A percentile compares a stretch with the other conserved stretches of the same genome.
Evolutionary conservation across 1,140 invertebrate species (phyloP).

Genomic region (Macrobrachium nipponense): DNA sequence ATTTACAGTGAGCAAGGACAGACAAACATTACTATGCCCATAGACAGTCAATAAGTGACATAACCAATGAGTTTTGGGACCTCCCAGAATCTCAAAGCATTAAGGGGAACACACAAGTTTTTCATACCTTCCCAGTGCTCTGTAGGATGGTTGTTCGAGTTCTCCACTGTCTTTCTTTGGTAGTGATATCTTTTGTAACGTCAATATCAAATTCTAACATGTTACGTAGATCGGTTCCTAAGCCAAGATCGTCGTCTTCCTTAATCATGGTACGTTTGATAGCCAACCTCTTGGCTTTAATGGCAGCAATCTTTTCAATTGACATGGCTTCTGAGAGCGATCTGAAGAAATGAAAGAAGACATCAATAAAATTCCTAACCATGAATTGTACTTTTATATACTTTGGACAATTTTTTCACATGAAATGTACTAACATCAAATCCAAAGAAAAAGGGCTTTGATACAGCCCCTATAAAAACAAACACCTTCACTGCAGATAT

Average conservation of each 20-base stretch:
- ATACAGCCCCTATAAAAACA: too few species aligned
- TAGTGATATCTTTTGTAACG: constrained; percentile 95
- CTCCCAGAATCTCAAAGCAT: too few species aligned
- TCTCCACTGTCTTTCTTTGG: constrained; percentile 93
- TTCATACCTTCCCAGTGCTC: constrained; percentile 87
- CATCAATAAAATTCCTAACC: not conserved
- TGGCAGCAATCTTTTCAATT: constrained; percentile 96
- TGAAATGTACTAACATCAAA: too few species aligned
- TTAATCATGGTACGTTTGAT: constrained; percentile 97
- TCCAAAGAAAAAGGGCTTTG: too few species aligned
- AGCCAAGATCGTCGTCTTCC: constrained; percentile 86
- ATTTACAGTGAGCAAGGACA: too few species aligned
- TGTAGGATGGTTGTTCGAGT: constrained; percentile 95
- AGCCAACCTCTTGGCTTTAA: constrained; percentile 96
- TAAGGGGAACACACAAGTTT: too few species aligned
- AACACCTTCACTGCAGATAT: too few species aligned
- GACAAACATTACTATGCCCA: too few species aligned
- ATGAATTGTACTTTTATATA: not conserved
- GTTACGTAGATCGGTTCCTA: constrained; percentile 82
- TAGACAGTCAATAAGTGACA: too few species aligned
- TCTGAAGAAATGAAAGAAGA: constrained; percentile 69
- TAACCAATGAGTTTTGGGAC: too few species aligned
- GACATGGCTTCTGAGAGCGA: constrained; percentile 96
- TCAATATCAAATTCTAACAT: constrained; percentile 96
- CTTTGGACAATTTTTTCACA: too few species aligned